A percentile compares a stretch with the other conserved stretches of the same genome.
phyloP scores from a whole-genome alignment of 1,140 invertebrate species.

The Coenobita brevimanus region DNA sequence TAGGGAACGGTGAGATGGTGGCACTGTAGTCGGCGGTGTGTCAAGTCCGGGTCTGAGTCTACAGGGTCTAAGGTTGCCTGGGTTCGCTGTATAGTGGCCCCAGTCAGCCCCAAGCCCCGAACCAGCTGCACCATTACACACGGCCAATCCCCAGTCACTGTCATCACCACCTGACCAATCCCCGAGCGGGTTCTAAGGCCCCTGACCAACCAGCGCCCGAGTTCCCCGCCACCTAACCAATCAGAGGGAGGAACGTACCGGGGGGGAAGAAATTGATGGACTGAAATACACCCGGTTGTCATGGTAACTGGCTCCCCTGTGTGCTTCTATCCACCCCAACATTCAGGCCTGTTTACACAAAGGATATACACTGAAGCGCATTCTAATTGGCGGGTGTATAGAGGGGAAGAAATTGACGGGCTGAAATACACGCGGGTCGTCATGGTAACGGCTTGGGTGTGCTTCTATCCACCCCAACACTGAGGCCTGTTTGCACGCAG shows the following conservation, averaged over 20 bases:
- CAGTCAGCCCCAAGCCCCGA: conserved; percentile 50
- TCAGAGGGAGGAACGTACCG: conserved; percentile 55
- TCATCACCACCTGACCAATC: conserved; percentile 65
- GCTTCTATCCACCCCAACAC: conserved; percentile 43
- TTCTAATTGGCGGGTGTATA: conserved; percentile 59
- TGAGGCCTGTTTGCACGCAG: conserved; percentile 55
- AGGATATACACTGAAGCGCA: conserved; percentile 58
- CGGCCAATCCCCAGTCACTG: conserved; percentile 65
- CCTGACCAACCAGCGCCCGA: conserved; percentile 56
- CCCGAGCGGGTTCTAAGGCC: conserved; percentile 45
- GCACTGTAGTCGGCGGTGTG: conserved; percentile 54
- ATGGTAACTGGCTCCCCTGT: conserved; percentile 55
- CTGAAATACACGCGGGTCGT: not conserved
- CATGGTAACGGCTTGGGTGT: conserved; percentile 2
- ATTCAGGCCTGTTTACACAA: conserved; percentile 56
- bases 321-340: conserved; percentile 47
- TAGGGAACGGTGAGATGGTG: too few species aligned
- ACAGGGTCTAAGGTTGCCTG: conserved; percentile 35
- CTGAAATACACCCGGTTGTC: conserved; percentile 63
- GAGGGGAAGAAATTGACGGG: too few species aligned
- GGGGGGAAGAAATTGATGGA: conserved; percentile 56
- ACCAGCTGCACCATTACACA: conserved; percentile 65
- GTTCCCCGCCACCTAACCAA: conserved; percentile 63
- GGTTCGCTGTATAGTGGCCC: conserved; percentile 35
- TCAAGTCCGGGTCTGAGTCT: conserved; percentile 47